These are phyloP conservation scores for Falco cherrug DNA, from an alignment of 2,797 vertebrate species.

Conservation along the genomic window DNA sequence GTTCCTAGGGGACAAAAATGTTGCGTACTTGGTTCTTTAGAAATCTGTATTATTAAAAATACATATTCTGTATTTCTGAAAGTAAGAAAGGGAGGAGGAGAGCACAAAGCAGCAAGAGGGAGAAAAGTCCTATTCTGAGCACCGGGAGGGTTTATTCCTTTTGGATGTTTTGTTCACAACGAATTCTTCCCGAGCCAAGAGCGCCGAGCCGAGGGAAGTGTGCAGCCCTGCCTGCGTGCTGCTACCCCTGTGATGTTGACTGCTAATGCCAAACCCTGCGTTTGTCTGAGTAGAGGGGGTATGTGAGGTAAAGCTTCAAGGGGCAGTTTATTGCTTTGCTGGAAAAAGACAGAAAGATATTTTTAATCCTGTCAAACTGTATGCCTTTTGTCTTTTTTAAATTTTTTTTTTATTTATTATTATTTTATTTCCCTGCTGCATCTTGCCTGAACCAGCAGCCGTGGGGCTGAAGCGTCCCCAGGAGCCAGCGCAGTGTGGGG, in stretches of 20 bases:
- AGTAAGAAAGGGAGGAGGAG: background rate
- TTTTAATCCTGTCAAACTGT: slow-evolving; percentile 19
- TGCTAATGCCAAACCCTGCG: background rate
- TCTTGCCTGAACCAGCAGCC: slow-evolving; percentile 1
- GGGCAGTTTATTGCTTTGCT: background rate
- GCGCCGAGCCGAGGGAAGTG: background rate
- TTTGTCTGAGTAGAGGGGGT: background rate
- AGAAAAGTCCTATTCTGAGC: background rate
- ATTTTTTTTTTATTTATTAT: background rate
- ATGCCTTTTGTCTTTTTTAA: background rate
- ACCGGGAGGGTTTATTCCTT: background rate
- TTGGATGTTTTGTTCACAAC: background rate
- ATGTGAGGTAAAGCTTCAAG: background rate
- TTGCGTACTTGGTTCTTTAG: background rate
- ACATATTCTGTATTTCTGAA: background rate
- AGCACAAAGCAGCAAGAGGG: background rate
- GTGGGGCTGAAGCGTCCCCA: background rate
- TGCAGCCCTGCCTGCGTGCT: background rate
- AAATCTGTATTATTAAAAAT: slow-evolving; percentile 38
- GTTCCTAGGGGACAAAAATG: background rate
- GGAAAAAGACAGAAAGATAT: background rate
- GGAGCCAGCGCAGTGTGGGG: background rate
- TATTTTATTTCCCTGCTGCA: background rate
- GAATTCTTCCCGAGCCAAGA: background rate
- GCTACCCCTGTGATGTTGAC: background rate